Evolutionary conservation across 1,140 invertebrate species (phyloP).

Genomic region (Plutomurus gul): DNA sequence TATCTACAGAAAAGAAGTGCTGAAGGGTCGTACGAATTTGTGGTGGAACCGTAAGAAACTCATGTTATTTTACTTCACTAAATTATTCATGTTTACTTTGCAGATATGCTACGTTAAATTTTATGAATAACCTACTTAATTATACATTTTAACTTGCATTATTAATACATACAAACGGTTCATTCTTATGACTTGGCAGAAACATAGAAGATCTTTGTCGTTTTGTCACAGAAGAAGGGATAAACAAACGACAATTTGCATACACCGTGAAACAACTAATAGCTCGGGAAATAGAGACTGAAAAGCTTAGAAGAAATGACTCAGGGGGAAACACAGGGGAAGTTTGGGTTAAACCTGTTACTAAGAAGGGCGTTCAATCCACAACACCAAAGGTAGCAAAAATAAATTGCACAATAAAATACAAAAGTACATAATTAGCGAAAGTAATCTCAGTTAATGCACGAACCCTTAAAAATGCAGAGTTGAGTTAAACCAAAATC

Average conservation of each 20-base stretch:
- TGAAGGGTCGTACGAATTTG: slow-evolving; percentile 80
- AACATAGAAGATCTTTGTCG: slow-evolving; percentile 63
- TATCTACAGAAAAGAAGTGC: slow-evolving; percentile 77
- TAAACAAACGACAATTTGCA: slow-evolving; percentile 58
- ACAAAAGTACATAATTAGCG: too few species aligned
- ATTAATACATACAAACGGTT: too few species aligned
- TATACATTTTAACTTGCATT: too few species aligned
- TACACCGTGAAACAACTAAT: slow-evolving; percentile 79
- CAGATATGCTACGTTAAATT: background rate
- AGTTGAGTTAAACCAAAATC: too few species aligned
- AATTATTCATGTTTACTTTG: background rate
- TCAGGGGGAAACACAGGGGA: slow-evolving; percentile 39
- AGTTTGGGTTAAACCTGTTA: background rate
- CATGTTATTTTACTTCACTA: background rate
- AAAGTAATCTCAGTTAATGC: too few species aligned
- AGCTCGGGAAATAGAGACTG: slow-evolving; percentile 74
- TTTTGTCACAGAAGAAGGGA: slow-evolving; percentile 59
- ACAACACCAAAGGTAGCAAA: too few species aligned
- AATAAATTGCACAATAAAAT: too few species aligned
- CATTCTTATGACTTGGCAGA: slow-evolving; percentile 53
- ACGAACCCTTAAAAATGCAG: too few species aligned
- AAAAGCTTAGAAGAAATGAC: slow-evolving; percentile 67
- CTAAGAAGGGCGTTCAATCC: background rate
- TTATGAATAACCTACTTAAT: too few species aligned
- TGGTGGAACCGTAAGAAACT: slow-evolving; percentile 76